These are phyloP conservation scores for Herpetotheres cachinnans DNA, from an alignment of 2,113 vertebrate genomes.

Conservation along the genomic window DNA sequence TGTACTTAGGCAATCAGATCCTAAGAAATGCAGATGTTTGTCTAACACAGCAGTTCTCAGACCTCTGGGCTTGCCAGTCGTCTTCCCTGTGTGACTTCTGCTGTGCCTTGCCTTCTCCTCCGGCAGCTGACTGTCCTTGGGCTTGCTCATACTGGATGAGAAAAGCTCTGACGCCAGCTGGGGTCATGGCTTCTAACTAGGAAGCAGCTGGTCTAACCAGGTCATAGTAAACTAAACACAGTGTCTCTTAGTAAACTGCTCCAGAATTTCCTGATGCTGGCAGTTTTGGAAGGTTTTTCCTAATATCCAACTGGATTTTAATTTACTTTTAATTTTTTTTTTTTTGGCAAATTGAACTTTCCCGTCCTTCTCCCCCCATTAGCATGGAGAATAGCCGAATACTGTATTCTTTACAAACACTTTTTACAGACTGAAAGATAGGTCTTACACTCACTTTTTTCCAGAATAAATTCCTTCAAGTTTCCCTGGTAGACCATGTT, in stretches of 20 bases:
- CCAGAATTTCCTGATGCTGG: neutral
- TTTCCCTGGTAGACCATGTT: neutral
- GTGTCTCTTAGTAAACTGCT: neutral
- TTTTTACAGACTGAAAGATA: neutral
- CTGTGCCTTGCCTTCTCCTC: neutral
- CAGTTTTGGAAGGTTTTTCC: neutral
- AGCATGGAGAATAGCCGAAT: neutral
- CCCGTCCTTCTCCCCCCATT: neutral
- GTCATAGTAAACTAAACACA: neutral
- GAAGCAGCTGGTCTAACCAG: neutral
- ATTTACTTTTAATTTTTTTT: neutral
- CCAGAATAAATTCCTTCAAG: neutral
- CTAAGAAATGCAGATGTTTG: neutral
- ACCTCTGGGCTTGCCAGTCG: neutral
- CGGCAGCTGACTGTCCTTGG: neutral
- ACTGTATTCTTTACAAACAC: neutral
- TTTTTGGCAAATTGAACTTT: neutral
- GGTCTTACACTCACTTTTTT: neutral
- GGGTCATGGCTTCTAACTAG: neutral
- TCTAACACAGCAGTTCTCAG: neutral
- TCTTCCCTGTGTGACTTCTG: neutral
- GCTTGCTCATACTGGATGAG: neutral
- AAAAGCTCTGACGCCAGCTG: neutral
- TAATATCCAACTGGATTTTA: neutral
- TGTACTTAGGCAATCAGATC: neutral